These are phyloP conservation scores for Cotesia vestalis DNA, from an alignment of 1,140 invertebrate genomes.

Conservation along the genomic window DNA sequence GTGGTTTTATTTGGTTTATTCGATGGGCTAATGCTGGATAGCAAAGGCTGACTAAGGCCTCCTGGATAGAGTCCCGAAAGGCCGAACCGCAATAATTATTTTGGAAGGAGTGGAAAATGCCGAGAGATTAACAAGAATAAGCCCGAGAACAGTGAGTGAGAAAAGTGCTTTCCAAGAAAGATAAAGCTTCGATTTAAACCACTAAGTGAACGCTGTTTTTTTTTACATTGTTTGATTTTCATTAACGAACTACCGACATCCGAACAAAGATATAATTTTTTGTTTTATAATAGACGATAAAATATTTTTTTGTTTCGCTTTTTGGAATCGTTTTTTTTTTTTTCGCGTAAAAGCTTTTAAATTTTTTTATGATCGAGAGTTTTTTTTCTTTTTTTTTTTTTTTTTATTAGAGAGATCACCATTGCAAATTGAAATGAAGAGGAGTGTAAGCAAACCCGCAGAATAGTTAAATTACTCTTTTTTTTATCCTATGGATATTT, in stretches of 20 bases:
- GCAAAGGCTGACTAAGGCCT: slow-evolving; percentile 53
- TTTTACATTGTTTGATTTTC: slow-evolving; percentile 65
- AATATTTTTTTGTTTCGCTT: slow-evolving; percentile 42
- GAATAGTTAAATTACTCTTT: slow-evolving; percentile 61
- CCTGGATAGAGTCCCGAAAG: slow-evolving; percentile 46
- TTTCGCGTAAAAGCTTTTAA: background rate
- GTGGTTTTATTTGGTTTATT: slow-evolving; percentile 38
- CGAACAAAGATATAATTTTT: background rate
- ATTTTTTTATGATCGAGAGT: slow-evolving; percentile 5
- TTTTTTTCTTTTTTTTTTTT: slow-evolving; percentile 12
- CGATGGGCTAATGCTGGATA: slow-evolving; percentile 34
- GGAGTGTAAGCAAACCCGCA: slow-evolving; percentile 63
- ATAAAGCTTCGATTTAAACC: slow-evolving; percentile 37
- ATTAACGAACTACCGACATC: slow-evolving; percentile 59
- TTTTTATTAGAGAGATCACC: background rate
- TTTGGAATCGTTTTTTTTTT: background rate
- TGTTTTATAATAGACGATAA: background rate
- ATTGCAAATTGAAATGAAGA: slow-evolving; percentile 32
- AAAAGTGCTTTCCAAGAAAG: slow-evolving; percentile 13
- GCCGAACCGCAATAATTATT: slow-evolving; percentile 26
- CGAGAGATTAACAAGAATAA: background rate
- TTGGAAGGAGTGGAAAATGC: slow-evolving; percentile 16
- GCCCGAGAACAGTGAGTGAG: too few relatives aligned
- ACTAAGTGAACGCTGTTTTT: slow-evolving; percentile 51
- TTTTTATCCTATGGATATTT: slow-evolving; percentile 3